These are phyloP conservation scores for Leptura quadrifasciata DNA, from an alignment of 2,888 invertebrate species.

Conservation along the genomic window DNA sequence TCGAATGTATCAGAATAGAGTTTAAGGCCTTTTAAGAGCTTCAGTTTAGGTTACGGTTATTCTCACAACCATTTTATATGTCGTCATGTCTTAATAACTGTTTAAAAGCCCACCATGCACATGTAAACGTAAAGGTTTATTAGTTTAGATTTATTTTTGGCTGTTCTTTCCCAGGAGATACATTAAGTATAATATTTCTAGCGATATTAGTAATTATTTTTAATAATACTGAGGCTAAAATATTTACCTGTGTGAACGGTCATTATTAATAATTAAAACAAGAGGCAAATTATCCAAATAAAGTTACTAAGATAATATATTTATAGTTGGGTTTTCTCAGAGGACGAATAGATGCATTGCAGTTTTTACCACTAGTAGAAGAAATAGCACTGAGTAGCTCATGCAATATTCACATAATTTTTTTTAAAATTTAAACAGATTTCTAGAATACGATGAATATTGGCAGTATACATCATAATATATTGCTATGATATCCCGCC, in stretches of 20 bases:
- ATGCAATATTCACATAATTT: too few species aligned
- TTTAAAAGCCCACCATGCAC: conserved; percentile 56
- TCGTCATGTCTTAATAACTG: conserved; percentile 58
- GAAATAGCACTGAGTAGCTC: too few species aligned
- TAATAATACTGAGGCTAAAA: background rate
- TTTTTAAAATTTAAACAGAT: too few species aligned
- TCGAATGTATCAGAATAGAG: conserved; percentile 41
- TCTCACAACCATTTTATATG: conserved; percentile 54
- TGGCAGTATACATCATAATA: too few species aligned
- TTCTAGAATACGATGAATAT: too few species aligned
- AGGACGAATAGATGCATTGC: too few species aligned
- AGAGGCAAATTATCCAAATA: too few species aligned
- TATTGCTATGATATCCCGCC: too few species aligned
- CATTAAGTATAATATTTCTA: background rate
- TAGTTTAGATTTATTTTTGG: conserved; percentile 24
- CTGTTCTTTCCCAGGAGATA: background rate
- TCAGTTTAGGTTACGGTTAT: conserved; percentile 50
- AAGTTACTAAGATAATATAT: too few species aligned
- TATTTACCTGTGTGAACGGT: background rate
- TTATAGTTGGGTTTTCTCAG: too few species aligned
- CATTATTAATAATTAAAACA: too few species aligned
- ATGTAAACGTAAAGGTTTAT: conserved; percentile 46
- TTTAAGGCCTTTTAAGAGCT: conserved; percentile 47
- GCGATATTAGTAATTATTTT: background rate
- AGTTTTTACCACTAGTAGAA: too few species aligned